Base-by-base conservation (phyloP, 2,113 vertebrate genomes). In the Canis aureus region DNA sequence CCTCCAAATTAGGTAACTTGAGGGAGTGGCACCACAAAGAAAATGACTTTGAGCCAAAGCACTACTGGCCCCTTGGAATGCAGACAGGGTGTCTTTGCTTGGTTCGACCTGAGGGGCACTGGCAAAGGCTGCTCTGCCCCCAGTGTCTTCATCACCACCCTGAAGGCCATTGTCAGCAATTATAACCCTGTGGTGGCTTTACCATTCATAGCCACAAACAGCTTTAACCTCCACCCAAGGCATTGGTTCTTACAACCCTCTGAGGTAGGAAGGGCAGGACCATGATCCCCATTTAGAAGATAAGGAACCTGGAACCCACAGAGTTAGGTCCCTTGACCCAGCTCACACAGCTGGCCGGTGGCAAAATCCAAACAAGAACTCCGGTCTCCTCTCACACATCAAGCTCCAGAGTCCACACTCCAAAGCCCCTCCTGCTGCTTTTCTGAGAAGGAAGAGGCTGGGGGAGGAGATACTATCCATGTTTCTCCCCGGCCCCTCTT, bases 211-310 rank as follows among this genome's bases (percentile, higher is more conserved):
- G 38, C 88, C 80, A 51, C 35, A 29, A 60, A 73, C 19, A 89
- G 83, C 76, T 66, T 55, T 51, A 19, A 43, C 35, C 16, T 49
- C 79, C n/a, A 20, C 59, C 59, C 19, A 25, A 71, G 84, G 71
- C 87, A 38, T 3, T 27, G 87, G 27, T 91, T 93, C 87, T 67
- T 78, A 67, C n/a, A 55, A 38, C 16, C 60, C 74, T 60, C 2
- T 79, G 95, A 98, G 93, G 95, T 94, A 97, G 97, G 76, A 94
- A 81, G 25, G 73, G 23, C 81, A 87, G 69, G 64, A 88, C 38
- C 23, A 19, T 20, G 20, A 85, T 66, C 23, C 92, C 84, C 29
- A 25, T 19, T 11, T 78, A 38, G 87, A 95, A 95, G 59, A 57
- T 23, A 25, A 89, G 53, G 80, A 92, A 71, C 53, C 27, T 23